Evolutionary conservation across 2,797 vertebrate species (phyloP).

Genomic region (Alcedo quadribrachys): DNA sequence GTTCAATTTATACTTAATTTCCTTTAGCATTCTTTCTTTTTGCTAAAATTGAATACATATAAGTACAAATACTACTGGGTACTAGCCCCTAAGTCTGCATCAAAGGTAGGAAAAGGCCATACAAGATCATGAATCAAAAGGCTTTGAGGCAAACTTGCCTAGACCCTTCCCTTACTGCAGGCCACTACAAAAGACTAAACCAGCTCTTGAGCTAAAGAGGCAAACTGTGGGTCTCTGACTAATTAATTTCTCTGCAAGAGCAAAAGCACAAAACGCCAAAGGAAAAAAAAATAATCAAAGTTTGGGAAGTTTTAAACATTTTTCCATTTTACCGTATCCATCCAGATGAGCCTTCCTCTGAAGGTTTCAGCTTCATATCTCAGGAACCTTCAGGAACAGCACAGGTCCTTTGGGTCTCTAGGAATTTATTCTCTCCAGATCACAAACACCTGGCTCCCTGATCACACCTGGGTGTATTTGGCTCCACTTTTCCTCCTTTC

Average conservation of each 20-base stretch:
- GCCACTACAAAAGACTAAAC: neutral
- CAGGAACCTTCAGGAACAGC: fast-evolving
- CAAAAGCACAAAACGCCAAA: neutral
- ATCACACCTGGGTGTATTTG: neutral
- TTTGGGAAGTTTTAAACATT: fast-evolving
- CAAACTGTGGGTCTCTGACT: neutral
- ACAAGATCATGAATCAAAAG: neutral
- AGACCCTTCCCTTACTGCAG: neutral
- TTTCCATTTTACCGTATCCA: fast-evolving
- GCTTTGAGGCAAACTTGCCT: neutral
- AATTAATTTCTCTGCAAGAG: neutral
- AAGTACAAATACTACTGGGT: neutral
- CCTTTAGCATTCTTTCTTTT: neutral
- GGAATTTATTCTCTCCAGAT: neutral
- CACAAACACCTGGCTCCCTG: neutral
- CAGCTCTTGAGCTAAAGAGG: neutral
- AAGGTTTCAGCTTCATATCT: fast-evolving
- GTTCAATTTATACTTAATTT: neutral
- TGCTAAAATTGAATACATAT: neutral
- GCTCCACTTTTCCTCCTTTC: neutral
- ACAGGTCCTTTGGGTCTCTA: fast-evolving
- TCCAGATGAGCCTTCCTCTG: fast-evolving
- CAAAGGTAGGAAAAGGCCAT: neutral
- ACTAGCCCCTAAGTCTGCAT: neutral
- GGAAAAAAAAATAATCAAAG: fast-evolving